Evolutionary conservation across 2,113 vertebrate species (phyloP).

Genomic region (Zosterops japonicus): DNA sequence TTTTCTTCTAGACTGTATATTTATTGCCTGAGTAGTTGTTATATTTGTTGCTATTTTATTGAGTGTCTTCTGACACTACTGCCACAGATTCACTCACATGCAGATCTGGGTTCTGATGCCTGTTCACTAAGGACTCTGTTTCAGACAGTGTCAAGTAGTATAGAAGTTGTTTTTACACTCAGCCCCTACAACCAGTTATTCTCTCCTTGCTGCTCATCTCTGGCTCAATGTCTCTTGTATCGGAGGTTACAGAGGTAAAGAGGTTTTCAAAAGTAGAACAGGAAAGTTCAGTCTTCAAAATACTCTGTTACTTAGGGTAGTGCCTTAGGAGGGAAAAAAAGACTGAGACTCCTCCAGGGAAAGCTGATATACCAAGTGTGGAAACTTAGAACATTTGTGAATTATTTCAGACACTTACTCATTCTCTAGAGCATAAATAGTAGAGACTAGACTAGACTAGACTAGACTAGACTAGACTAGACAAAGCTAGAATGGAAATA

Average conservation of each 20-base stretch:
- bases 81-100: neutral
- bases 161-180: neutral
- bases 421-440: neutral
- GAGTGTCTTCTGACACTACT: neutral
- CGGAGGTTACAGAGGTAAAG: rapidly evolving
- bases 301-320: neutral
- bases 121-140: neutral
- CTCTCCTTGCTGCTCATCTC: neutral
- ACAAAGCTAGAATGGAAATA: neutral
- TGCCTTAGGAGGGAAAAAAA: neutral
- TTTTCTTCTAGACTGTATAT: neutral
- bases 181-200: neutral
- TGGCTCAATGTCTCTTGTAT: neutral
- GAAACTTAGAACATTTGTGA: neutral
- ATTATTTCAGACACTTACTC: neutral
- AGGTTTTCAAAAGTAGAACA: neutral
- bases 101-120: neutral
- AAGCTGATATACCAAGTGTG: neutral
- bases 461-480: neutral
- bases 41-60: neutral
- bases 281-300: neutral
- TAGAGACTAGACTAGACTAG: neutral
- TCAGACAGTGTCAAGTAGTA: neutral
- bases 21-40: neutral
- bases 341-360: neutral